Evolutionary conservation across 2,797 vertebrate species (phyloP).

Genomic region (Falco columbarius): DNA sequence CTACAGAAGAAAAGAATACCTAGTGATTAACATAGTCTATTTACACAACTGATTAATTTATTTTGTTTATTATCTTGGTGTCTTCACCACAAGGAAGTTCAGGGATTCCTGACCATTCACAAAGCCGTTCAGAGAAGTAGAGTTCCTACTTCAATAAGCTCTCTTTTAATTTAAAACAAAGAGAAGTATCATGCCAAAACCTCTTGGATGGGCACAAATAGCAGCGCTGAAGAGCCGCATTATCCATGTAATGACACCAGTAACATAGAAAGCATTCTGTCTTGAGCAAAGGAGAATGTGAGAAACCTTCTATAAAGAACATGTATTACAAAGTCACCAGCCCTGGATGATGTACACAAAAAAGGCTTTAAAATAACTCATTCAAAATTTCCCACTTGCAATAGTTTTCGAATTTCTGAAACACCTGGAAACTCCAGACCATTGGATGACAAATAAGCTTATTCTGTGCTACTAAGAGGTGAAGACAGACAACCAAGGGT

Average conservation of each 20-base stretch:
- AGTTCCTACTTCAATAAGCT: background rate
- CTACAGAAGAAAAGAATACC: background rate
- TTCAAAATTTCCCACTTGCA: background rate
- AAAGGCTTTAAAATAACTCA: background rate
- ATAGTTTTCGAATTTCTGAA: background rate
- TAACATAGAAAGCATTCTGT: background rate
- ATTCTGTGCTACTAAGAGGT: background rate
- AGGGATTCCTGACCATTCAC: background rate
- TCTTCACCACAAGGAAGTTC: background rate
- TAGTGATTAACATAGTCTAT: background rate
- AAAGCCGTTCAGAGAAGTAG: background rate
- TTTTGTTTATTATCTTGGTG: background rate
- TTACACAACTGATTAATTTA: background rate
- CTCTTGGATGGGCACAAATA: background rate
- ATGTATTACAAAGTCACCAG: background rate
- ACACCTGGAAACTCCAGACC: background rate
- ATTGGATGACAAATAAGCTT: background rate
- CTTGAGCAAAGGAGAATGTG: background rate
- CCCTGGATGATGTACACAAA: background rate
- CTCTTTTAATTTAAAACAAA: background rate
- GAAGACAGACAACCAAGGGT: background rate
- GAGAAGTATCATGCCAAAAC: background rate
- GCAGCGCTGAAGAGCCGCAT: background rate
- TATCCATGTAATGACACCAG: background rate
- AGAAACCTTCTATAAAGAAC: background rate